Evolutionary conservation across 2,797 vertebrate species (phyloP).

Genomic region (Coluber constrictor): DNA sequence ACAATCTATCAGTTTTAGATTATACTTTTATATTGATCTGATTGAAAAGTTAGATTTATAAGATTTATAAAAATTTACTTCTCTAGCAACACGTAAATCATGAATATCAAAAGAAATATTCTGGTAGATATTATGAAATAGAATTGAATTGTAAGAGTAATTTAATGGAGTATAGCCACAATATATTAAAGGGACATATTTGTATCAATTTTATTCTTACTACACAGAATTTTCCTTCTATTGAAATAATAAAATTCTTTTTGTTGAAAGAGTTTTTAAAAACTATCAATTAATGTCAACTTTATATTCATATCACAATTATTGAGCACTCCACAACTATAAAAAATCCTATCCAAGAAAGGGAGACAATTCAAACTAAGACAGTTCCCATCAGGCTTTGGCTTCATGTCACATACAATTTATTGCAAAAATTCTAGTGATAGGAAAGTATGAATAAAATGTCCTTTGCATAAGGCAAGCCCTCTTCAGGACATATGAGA

Average conservation of each 20-base stretch:
- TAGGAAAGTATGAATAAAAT: not conserved
- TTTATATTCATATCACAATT: not conserved
- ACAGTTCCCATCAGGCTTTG: not conserved
- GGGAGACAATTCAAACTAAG: not conserved
- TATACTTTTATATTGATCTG: not conserved
- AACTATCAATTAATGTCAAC: not conserved
- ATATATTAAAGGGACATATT: not conserved
- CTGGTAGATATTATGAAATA: not conserved
- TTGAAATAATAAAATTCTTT: not conserved
- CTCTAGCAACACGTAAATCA: not conserved
- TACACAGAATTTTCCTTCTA: not conserved
- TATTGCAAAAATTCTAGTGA: not conserved
- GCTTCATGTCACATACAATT: not conserved
- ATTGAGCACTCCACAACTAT: not conserved
- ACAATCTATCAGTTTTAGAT: not conserved
- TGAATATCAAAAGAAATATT: not conserved
- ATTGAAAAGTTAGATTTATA: not conserved
- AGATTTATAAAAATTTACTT: not conserved
- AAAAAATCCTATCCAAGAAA: not conserved
- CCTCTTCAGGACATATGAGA: too few relatives aligned
- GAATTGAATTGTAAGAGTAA: not conserved
- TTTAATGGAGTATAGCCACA: not conserved
- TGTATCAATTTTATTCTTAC: not conserved
- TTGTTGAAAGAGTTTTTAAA: not conserved
- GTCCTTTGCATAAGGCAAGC: not conserved